Percentiles rank a stretch among this genome's conserved stretches.
Conservation (phyloP, 2,888 invertebrate genomes). For the Sericinus montela region DNA sequence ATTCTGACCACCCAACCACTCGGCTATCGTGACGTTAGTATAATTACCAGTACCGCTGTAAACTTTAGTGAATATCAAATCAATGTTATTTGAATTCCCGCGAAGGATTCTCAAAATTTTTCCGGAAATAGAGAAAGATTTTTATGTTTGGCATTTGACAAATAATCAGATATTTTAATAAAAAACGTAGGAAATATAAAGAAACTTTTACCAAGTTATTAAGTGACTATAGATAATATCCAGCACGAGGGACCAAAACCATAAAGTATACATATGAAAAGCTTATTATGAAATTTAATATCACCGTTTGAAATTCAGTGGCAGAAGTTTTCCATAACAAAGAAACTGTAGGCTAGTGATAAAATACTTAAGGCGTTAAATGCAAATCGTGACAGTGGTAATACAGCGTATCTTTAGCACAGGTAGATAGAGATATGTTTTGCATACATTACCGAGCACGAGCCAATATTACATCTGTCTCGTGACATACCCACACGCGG, state of each 20-base stretch:
- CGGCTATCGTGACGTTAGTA: no score
- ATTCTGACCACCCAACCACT: no score
- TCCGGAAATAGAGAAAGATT: no score
- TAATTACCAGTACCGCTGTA: no score
- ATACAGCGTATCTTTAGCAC: slow-evolving; percentile 19
- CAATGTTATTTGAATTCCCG: no score
- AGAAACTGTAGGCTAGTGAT: slow-evolving; percentile 13
- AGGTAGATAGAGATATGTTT: slow-evolving; percentile 25
- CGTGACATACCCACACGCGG: slow-evolving; percentile 21
- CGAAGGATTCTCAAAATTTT: no score
- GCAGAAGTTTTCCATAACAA: slow-evolving; percentile 20
- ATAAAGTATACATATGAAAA: background rate
- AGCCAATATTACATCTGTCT: slow-evolving; percentile 26
- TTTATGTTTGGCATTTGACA: no score
- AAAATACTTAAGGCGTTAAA: slow-evolving; percentile 25
- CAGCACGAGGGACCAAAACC: slow-evolving; percentile 6
- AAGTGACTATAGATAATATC: no score
- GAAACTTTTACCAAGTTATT: no score
- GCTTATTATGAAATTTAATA: slow-evolving; percentile 14
- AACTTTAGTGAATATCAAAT: no score
- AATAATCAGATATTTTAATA: no score
- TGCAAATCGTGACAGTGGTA: slow-evolving; percentile 30
- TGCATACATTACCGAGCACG: slow-evolving; percentile 33
- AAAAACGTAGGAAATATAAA: no score
- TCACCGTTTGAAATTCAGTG: slow-evolving; percentile 34